Evolutionary conservation across 2,797 vertebrate genomes (phyloP).

Genomic region (Anableps anableps): DNA sequence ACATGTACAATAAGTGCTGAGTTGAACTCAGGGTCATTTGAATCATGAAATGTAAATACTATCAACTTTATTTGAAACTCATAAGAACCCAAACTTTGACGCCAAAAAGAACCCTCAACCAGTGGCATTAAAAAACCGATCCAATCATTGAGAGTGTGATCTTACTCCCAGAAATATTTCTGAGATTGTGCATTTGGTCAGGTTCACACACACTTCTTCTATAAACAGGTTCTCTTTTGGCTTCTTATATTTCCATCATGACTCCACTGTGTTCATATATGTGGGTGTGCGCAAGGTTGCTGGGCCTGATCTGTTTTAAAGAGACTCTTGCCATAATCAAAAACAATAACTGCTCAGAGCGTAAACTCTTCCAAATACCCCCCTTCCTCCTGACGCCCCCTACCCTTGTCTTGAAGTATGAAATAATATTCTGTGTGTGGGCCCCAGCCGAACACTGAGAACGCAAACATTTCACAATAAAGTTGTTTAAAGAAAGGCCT

Average conservation of each 20-base stretch:
- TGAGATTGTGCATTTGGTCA: constrained; percentile 71
- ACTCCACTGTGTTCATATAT: constrained; percentile 28
- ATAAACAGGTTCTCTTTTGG: constrained; percentile 76
- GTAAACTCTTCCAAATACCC: constrained; percentile 80
- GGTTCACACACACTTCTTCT: constrained; percentile 75
- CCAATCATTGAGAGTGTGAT: constrained; percentile 75
- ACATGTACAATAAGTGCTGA: constrained; percentile 16
- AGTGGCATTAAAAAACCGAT: constrained; percentile 72
- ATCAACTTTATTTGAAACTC: constrained; percentile 67
- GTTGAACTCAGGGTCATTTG: constrained; percentile 60
- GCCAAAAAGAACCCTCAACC: constrained; percentile 65
- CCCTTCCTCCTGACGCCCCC: constrained; percentile 10
- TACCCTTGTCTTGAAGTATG: constrained; percentile 84
- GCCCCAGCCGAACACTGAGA: constrained; percentile 91
- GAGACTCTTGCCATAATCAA: constrained; percentile 93
- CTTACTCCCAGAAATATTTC: constrained; percentile 74
- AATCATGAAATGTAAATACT: constrained; percentile 66
- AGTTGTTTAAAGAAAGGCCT: constrained; percentile 98
- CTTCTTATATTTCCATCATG: constrained; percentile 39
- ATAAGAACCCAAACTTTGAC: constrained; percentile 63
- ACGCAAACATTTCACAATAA: constrained; percentile 99
- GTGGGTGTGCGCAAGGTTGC: constrained; percentile 50
- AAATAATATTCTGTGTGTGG: constrained; percentile 99
- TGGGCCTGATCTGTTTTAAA: constrained; percentile 77
- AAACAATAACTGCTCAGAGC: constrained; percentile 96